Evolutionary conservation across 2,888 invertebrate genomes (phyloP), one percentile per base, ranked within the genome.

Genomic region (Ditylenchus weischeri): DNA sequence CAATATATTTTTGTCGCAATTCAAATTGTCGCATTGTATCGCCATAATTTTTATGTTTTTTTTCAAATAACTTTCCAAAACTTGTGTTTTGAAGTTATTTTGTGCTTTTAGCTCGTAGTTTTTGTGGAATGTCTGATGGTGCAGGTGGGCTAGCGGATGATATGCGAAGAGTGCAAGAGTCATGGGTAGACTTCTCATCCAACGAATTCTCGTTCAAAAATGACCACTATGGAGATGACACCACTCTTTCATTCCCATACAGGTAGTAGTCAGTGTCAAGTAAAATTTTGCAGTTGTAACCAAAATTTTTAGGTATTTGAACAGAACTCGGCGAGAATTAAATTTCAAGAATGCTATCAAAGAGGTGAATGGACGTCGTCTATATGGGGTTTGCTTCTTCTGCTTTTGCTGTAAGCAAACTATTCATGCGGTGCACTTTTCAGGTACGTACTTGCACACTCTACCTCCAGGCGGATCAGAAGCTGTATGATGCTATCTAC

Each of bases 401-500:
- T 43, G 8, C 1, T 43, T 43, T 6, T 43, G 43, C 8, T 43
- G 3, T 43, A 1, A 43, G 43, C 29, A 29, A 29, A 29, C 5
- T 29, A 43, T 13, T 43, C 8, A 13, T 43, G 43, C 2, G 43
- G 3, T 15, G 3, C 8, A 6, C 3, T 43, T 3, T 43, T 43
- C 15, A 43, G 43, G 43, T 43, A 8, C 66, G 81, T 50, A 82
- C 81, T 1, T 81, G 81, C 66, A 76, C 79, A 51, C 74, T 81
- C 29, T 81, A 81, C 70, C 92, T 98, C 85, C 94, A 96, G 86
- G 95, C 98, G 29, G 98, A 98, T 87, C 95, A 96, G 75, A 89
- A 93, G 77, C 90, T 98, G 84, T 98, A 95, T 93, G 88, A 90
- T 83, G 92, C 94, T 84, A 91, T 96, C 80, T 88, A 90, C 78